Percentiles rank a stretch among this genome's conserved stretches.
Conservation (phyloP, 2,113 vertebrate species). For the Micromys minutus region DNA sequence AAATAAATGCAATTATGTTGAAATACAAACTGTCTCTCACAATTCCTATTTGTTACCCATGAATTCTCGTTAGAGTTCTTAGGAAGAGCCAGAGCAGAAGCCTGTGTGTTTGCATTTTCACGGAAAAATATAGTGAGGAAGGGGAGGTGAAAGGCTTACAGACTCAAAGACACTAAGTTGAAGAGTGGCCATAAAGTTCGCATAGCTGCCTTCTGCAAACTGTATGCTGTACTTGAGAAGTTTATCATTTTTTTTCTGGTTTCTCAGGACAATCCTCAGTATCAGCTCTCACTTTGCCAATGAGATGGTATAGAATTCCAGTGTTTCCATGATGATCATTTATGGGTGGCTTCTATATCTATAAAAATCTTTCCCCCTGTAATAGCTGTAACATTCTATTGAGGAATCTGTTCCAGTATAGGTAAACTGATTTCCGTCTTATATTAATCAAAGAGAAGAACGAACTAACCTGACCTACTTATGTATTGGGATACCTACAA, state of each 20-base stretch:
- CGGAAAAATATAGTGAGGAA: not conserved
- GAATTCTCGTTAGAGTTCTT: constrained; percentile 46
- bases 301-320: not conserved
- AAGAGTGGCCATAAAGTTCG: not conserved
- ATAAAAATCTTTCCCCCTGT: not conserved
- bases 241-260: not conserved
- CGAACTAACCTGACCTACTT: not conserved
- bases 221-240: not conserved
- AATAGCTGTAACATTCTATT: not conserved
- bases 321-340: not conserved
- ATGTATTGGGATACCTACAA: not conserved
- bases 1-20: constrained; percentile 40
- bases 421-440: not conserved
- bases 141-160: not conserved
- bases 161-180: not conserved
- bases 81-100: constrained; percentile 14
- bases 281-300: not conserved
- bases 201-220: not conserved
- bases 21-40: constrained; percentile 1
- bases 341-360: not conserved
- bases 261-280: not conserved
- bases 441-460: not conserved
- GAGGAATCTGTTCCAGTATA: not conserved
- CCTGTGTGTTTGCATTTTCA: constrained; percentile 9
- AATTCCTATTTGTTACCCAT: constrained; percentile 44